Evolutionary conservation across 2,113 vertebrate species (phyloP), one percentile per base, ranked within the genome.

Genomic region (Oenanthe oenanthe): DNA sequence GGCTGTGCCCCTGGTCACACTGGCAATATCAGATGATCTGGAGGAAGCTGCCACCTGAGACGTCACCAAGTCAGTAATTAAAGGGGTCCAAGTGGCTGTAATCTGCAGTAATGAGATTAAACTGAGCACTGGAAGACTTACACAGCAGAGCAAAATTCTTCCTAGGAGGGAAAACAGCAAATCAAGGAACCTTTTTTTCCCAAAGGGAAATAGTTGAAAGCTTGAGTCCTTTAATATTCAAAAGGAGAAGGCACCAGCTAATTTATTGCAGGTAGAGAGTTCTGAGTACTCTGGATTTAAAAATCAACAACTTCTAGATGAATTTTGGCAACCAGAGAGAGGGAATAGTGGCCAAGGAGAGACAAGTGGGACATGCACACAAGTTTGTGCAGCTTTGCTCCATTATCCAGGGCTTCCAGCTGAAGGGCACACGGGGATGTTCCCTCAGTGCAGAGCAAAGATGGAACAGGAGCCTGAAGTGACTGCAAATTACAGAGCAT

Each of bases 191-290:
- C 0, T 2, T 60, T 63, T 86, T 84, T 42, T 29, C 86, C 83
- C 53, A 19, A 26, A 87, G 53, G 70, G n/a, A 80, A 91, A 72
- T 4, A 16, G 17, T 45, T 80, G 89, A 89, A 87, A 87, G 36
- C 48, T 84, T 19, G 29, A 71, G 19, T 25, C 7, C 21, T 95
- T 91, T 87, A 89, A 89, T 89, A 95, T 87, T 92, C 85, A 89
- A 84, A 42, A 89, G 60, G 31, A 93, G 56, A 84, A 81, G 20
- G 4, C 31, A 63, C 5, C 47, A 66, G 53, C 56, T 86, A 71
- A 67, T 86, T 84, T 71, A 51, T 54, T 81, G 72, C 83, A 92
- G 76, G 72, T 92, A 22, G 47, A 86, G 9, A 34, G 54, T 79
- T 73, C 31, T 29, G 67, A 86, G 92, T 25, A 29, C 10, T 56